A percentile compares a stretch with the other conserved stretches of the same genome.
These are phyloP conservation scores for Hetaerina americana DNA, from an alignment of 1,140 invertebrate genomes.

Conservation along the genomic window DNA sequence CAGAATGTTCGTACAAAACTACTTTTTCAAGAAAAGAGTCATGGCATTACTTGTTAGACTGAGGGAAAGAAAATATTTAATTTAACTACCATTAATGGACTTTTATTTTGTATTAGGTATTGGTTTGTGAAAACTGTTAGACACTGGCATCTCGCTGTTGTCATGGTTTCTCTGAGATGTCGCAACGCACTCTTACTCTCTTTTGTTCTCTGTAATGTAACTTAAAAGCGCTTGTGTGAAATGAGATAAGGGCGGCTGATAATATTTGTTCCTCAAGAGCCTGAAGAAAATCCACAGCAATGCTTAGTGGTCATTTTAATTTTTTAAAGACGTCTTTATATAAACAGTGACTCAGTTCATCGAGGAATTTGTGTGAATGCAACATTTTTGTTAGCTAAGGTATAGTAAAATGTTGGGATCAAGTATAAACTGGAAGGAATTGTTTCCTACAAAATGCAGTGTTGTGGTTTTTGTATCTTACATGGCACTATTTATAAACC, in stretches of 20 bases:
- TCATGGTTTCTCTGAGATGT: no score
- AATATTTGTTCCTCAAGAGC: not conserved
- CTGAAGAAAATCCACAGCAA: not conserved
- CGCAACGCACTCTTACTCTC: no score
- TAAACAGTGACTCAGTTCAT: not conserved
- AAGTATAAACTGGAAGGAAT: constrained; percentile 43
- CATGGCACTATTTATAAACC: constrained; percentile 67
- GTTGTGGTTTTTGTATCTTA: constrained; percentile 69
- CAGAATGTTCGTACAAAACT: no score
- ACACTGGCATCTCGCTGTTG: no score
- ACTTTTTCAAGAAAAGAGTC: no score
- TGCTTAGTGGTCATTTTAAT: not conserved
- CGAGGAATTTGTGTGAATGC: not conserved
- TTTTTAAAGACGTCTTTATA: not conserved
- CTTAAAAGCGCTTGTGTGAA: not conserved
- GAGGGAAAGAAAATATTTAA: no score
- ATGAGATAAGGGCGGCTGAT: not conserved
- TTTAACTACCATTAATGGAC: no score
- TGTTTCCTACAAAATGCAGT: constrained; percentile 69
- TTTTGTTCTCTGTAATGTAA: no score
- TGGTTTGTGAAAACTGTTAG: no score
- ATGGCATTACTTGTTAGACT: no score
- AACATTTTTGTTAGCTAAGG: not conserved
- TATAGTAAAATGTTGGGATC: constrained; percentile 4
- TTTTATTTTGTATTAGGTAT: no score